phyloP scores from a whole-genome alignment of 2,113 vertebrate genomes.

The Nesoenas mayeri region DNA sequence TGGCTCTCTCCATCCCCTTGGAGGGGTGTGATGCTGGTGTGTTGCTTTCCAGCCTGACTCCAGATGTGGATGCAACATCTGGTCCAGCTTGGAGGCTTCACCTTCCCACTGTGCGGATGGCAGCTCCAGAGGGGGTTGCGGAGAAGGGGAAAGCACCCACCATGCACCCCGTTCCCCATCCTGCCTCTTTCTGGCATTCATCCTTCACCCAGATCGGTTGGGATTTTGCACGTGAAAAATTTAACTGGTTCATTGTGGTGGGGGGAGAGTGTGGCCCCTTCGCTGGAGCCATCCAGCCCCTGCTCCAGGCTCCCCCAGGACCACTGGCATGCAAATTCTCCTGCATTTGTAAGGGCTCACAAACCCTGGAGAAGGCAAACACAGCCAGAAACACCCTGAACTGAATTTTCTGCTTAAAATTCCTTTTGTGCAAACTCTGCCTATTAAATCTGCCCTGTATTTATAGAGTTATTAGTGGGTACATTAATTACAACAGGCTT shows the following conservation, averaged over 20 bases:
- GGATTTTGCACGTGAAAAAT: rapidly evolving
- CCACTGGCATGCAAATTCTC: not conserved
- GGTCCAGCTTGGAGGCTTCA: not conserved
- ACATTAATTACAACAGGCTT: not conserved
- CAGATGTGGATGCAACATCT: not conserved
- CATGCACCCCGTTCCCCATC: rapidly evolving
- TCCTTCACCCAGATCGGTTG: not conserved
- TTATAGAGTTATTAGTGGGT: not conserved
- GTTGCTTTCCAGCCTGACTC: not conserved
- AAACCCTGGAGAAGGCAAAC: no score
- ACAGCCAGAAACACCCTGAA: not conserved
- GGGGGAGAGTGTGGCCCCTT: rapidly evolving
- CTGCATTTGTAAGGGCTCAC: no score
- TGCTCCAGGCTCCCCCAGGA: not conserved
- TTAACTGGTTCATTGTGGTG: rapidly evolving
- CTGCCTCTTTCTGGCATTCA: not conserved
- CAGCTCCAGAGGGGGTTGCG: no score
- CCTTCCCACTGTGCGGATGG: rapidly evolving
- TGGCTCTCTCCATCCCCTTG: not conserved
- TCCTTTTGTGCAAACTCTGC: not conserved
- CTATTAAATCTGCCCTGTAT: not conserved
- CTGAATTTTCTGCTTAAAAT: not conserved
- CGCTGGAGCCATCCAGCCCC: not conserved
- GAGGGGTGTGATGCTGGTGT: rapidly evolving
- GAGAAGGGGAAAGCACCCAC: not conserved